A percentile compares a stretch with the other conserved stretches of the same genome.
phyloP scores from a whole-genome alignment of 2,888 invertebrate species.

The Nomada ferruginata region DNA sequence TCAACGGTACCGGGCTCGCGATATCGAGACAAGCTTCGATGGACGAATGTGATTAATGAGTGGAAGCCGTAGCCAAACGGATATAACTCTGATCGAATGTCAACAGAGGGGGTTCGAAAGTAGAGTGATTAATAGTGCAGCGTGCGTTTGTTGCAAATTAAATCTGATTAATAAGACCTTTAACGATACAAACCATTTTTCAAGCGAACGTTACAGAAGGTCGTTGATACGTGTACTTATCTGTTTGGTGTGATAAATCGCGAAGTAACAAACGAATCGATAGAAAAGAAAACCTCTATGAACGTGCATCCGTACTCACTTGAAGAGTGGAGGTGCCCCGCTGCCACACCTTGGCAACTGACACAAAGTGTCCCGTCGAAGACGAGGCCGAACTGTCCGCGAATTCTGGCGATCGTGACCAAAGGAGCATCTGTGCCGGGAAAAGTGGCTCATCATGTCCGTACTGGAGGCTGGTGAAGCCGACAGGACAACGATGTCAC shows the following conservation, averaged over 20 bases:
- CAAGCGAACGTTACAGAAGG: not conserved
- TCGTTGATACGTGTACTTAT: not conserved
- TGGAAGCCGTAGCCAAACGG: conserved; percentile 1
- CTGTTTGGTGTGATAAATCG: not conserved
- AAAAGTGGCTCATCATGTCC: conserved; percentile 75
- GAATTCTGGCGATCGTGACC: conserved; percentile 52
- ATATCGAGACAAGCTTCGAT: not conserved
- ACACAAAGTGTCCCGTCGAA: conserved; percentile 22
- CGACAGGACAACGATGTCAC: conserved; percentile 80
- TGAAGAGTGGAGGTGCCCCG: conserved; percentile 45
- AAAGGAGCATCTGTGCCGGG: conserved; percentile 29
- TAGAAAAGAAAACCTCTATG: conserved; percentile 51
- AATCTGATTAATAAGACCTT: not conserved
- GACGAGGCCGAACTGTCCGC: conserved; percentile 28
- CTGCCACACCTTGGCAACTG: conserved; percentile 36
- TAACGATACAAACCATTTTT: not conserved
- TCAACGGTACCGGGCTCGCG: not conserved
- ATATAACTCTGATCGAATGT: conserved; percentile 25
- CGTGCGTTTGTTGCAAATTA: not conserved
- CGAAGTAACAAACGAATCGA: not conserved
- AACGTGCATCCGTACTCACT: conserved; percentile 48
- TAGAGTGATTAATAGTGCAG: conserved; percentile 22
- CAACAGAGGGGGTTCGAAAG: conserved; percentile 21
- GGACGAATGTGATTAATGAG: conserved; percentile 39
- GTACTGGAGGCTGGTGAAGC: conserved; percentile 77